These are phyloP conservation scores for Dipodomys stephensi DNA, from an alignment of 2,113 vertebrate genomes.

Conservation along the genomic window DNA sequence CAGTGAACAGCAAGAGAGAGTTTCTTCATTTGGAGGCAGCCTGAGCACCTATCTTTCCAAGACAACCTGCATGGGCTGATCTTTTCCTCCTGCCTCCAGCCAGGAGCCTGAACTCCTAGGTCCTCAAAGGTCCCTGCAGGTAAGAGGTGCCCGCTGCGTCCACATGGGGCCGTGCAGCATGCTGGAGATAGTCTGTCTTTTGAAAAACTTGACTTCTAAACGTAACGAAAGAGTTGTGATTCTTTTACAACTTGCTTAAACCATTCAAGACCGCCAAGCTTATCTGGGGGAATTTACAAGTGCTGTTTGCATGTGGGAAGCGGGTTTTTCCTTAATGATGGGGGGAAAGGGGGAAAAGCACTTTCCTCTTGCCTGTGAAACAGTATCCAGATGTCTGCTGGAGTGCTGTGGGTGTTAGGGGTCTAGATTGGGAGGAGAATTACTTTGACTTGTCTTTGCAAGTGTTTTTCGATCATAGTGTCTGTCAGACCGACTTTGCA, in stretches of 20 bases:
- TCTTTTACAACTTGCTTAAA: conserved; percentile 61
- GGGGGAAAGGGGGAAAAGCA: not conserved
- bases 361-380: conserved; percentile 77
- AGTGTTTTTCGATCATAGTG: conserved; percentile 1
- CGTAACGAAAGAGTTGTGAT: conserved; percentile 65
- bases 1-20: conserved; percentile 73
- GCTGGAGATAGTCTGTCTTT: conserved; percentile 52
- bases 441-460: conserved; percentile 29
- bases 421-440: conserved; percentile 52
- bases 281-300: conserved; percentile 74
- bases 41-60: conserved; percentile 65
- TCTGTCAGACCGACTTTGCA: conserved; percentile 3
- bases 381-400: conserved; percentile 68
- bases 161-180: not conserved
- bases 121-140: conserved; percentile 79
- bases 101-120: conserved; percentile 77
- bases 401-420: conserved; percentile 47
- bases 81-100: conserved; percentile 73
- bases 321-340: conserved; percentile 74
- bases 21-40: conserved; percentile 61
- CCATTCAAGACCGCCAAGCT: conserved; percentile 67
- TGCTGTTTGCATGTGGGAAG: conserved; percentile 72
- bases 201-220: conserved; percentile 66
- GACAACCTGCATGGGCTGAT: conserved; percentile 69
- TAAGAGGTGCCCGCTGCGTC: conserved; percentile 81